Evolutionary conservation across 2,888 invertebrate species (phyloP).

Genomic region (Coremacera marginata): DNA sequence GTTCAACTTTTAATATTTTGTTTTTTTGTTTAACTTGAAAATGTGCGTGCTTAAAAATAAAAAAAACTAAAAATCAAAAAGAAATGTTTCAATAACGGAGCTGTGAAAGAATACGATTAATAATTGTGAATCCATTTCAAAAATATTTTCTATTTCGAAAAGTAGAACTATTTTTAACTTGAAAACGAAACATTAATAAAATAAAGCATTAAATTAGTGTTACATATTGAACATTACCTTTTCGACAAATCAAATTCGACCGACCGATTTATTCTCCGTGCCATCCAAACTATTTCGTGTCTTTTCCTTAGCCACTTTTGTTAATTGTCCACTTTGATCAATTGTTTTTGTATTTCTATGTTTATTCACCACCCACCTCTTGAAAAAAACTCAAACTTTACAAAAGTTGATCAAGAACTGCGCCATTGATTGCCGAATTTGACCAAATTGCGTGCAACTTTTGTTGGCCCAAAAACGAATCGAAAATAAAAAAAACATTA

Average conservation of each 20-base stretch:
- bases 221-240: too few species aligned
- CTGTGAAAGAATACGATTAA: too few species aligned
- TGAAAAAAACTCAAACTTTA: slow-evolving; percentile 23
- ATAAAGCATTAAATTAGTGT: too few species aligned
- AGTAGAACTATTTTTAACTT: too few species aligned
- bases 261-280: neutral
- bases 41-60: too few species aligned
- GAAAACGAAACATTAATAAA: too few species aligned
- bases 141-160: too few species aligned
- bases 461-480: slow-evolving; percentile 30
- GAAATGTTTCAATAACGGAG: too few species aligned
- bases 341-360: neutral
- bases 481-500: neutral
- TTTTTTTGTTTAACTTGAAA: too few species aligned
- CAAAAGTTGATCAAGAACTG: slow-evolving; percentile 24
- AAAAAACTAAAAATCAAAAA: too few species aligned
- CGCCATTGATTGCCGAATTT: slow-evolving; percentile 40
- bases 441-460: slow-evolving; percentile 50
- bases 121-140: too few species aligned
- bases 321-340: slow-evolving; percentile 14
- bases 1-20: too few species aligned
- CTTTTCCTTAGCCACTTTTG: slow-evolving; percentile 1
- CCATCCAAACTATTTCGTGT: neutral
- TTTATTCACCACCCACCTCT: neutral
- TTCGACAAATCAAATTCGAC: neutral